Conservation (phyloP, 1,140 invertebrate genomes). For the Zophobas morio region DNA sequence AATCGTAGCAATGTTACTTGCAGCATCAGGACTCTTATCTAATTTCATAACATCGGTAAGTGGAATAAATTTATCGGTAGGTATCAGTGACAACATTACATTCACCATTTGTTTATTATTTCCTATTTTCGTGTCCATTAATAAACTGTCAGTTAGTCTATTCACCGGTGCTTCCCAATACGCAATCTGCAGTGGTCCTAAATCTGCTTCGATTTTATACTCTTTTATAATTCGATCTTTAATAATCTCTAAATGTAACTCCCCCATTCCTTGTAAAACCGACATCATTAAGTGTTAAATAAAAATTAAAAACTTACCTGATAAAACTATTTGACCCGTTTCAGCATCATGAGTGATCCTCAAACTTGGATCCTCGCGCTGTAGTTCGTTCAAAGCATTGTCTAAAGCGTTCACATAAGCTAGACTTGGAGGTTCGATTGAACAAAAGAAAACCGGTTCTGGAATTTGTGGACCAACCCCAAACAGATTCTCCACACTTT, state of each 20-base stretch:
- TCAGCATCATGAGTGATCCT: constrained; percentile 82
- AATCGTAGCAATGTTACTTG: constrained; percentile 75
- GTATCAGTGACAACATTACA: constrained; percentile 74
- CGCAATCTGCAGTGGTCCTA: constrained; percentile 96
- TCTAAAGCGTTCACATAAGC: constrained; percentile 85
- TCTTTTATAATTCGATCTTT: constrained; percentile 89
- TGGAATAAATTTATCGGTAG: constrained; percentile 54
- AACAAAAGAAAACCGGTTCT: constrained; percentile 97
- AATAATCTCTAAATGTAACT: constrained; percentile 96
- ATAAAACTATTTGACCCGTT: constrained; percentile 89
- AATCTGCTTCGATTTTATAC: constrained; percentile 92
- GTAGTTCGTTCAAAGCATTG: constrained; percentile 85
- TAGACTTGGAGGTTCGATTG: constrained; percentile 92
- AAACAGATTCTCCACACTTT: constrained; percentile 66
- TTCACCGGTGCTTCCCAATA: constrained; percentile 86
- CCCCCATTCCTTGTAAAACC: constrained; percentile 88
- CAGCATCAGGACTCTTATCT: constrained; percentile 76
- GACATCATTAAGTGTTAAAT: not conserved
- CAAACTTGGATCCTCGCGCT: constrained; percentile 95
- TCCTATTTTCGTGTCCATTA: constrained; percentile 79
- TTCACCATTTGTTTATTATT: constrained; percentile 72
- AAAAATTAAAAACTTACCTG: constrained; percentile 67
- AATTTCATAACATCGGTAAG: constrained; percentile 69
- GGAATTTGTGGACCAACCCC: constrained; percentile 79
- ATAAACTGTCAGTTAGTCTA: constrained; percentile 70